Percentiles rank a stretch among this genome's conserved stretches.
These are phyloP conservation scores for Batillaria attramentaria DNA, from an alignment of 1,140 invertebrate genomes.

Conservation along the genomic window DNA sequence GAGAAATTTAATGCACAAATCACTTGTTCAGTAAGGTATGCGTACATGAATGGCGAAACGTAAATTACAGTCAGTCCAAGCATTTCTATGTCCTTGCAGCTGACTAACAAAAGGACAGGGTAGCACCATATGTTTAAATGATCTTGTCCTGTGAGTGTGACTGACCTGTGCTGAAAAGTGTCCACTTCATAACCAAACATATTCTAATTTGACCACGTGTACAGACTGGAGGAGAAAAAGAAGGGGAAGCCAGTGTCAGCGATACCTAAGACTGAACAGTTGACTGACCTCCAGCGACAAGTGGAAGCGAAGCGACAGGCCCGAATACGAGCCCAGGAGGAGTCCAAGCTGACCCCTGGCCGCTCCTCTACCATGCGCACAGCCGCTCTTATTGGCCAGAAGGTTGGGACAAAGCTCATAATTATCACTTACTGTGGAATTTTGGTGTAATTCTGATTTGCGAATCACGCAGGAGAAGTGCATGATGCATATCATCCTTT, in stretches of 20 bases:
- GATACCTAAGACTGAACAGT: slow-evolving; percentile 48
- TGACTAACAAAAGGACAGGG: no score
- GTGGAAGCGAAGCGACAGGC: slow-evolving; percentile 57
- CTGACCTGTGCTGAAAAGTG: no score
- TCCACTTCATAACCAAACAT: background rate
- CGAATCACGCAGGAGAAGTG: no score
- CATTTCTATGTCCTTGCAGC: no score
- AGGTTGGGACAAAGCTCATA: slow-evolving; percentile 52
- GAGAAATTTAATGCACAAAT: no score
- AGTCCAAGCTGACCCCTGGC: slow-evolving; percentile 38
- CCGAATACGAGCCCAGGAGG: slow-evolving; percentile 55
- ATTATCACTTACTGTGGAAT: background rate
- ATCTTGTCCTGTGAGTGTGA: no score
- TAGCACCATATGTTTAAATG: no score
- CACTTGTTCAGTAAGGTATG: no score
- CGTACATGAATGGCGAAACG: no score
- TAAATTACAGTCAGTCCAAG: no score
- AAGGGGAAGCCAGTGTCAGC: slow-evolving; percentile 48
- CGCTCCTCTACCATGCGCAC: slow-evolving; percentile 49
- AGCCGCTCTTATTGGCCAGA: slow-evolving; percentile 57
- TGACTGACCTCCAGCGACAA: slow-evolving; percentile 59
- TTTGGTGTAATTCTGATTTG: no score
- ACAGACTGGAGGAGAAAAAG: slow-evolving; percentile 62
- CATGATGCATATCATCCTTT: no score
- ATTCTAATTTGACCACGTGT: background rate